Conservation (phyloP, 92 coral and sea anemone species). For the Pocillopora grandis region DNA sequence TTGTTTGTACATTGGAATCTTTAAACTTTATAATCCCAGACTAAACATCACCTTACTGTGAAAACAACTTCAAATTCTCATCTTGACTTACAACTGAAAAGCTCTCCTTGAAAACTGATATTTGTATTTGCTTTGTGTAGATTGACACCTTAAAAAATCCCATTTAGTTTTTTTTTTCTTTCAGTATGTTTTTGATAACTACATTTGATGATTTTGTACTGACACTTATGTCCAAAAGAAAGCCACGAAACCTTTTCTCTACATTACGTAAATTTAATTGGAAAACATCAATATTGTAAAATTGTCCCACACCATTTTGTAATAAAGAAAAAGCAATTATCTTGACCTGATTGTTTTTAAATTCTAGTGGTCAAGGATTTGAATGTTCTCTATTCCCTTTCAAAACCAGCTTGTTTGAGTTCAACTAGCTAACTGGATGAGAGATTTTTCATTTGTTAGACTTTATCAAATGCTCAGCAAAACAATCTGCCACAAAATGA, state of each 20-base stretch:
- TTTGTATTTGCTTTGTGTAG: neutral
- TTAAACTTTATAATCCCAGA: neutral
- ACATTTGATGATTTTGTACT: neutral
- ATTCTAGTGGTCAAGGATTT: neutral
- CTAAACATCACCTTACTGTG: neutral
- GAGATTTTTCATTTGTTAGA: neutral
- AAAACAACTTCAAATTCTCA: neutral
- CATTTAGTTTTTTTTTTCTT: neutral
- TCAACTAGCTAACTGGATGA: neutral
- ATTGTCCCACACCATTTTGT: neutral
- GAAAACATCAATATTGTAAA: neutral
- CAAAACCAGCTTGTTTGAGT: neutral
- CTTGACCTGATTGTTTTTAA: neutral
- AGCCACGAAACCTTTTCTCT: neutral
- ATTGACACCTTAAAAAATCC: neutral
- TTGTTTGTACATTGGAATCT: no score
- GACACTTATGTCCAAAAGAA: neutral
- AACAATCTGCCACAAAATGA: neutral
- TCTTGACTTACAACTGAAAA: neutral
- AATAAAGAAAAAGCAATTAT: slow-evolving; percentile 9
- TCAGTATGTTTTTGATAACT: neutral
- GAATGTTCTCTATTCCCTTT: neutral
- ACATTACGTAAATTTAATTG: neutral
- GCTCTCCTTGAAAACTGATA: neutral
- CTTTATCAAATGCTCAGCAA: neutral